Percentiles rank a stretch among this genome's conserved stretches.
These are phyloP conservation scores for Muscidifurax raptorellus DNA, from an alignment of 1,140 invertebrate species.

Conservation along the genomic window DNA sequence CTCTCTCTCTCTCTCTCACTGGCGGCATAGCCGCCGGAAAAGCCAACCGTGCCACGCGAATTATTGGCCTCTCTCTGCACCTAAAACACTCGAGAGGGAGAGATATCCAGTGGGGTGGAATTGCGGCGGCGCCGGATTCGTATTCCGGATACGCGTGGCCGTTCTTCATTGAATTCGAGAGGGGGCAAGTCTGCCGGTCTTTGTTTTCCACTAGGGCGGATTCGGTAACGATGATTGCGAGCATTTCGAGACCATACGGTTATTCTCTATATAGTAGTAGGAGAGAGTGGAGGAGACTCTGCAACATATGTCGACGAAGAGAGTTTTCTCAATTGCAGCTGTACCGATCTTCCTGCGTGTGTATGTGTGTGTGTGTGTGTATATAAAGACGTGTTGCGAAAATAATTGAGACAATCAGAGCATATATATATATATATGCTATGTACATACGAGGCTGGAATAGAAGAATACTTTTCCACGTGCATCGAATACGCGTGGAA, in stretches of 20 bases:
- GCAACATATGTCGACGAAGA: not conserved
- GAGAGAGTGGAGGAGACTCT: not conserved
- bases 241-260: not conserved
- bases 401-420: not conserved
- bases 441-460: not conserved
- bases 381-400: not conserved
- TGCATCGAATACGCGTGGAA: not conserved
- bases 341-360: too few relatives aligned
- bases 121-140: constrained; percentile 27
- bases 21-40: constrained; percentile 5
- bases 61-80: constrained; percentile 26
- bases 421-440: too few relatives aligned
- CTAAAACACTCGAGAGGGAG: constrained; percentile 15
- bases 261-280: not conserved
- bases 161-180: constrained; percentile 34
- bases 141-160: constrained; percentile 38
- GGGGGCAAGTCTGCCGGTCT: constrained; percentile 6
- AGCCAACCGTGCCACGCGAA: constrained; percentile 18
- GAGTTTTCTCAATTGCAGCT: too few relatives aligned
- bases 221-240: constrained; percentile 36
- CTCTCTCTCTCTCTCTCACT: not conserved
- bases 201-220: constrained; percentile 33
- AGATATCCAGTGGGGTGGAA: constrained; percentile 20
- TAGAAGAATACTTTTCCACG: not conserved
- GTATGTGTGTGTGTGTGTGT: too few relatives aligned